Conservation (phyloP, 2,113 vertebrate genomes). For the Bambusicola thoracicus region DNA sequence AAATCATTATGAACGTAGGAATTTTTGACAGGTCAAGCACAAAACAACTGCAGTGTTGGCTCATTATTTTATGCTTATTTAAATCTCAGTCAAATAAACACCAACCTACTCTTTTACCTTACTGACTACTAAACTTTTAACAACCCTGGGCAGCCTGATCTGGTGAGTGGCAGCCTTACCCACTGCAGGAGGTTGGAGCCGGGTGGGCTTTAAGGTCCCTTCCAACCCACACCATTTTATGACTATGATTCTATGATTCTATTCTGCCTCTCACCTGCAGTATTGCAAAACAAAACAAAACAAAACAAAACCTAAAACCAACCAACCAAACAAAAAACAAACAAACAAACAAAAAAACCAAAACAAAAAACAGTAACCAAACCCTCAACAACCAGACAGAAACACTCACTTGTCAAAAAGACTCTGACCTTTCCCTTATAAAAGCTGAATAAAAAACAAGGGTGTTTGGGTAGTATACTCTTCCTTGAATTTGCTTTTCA, state of each 20-base stretch:
- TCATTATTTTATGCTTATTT: neutral
- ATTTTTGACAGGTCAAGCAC: neutral
- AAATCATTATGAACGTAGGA: neutral
- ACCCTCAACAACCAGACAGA: too few species aligned
- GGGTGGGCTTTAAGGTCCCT: too few species aligned
- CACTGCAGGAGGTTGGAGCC: too few species aligned
- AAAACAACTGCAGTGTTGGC: neutral
- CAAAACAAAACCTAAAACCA: too few species aligned
- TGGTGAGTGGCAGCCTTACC: too few species aligned
- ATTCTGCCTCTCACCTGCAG: neutral
- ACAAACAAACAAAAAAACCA: too few species aligned
- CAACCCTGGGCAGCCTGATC: too few species aligned
- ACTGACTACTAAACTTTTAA: neutral
- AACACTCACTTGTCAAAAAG: neutral
- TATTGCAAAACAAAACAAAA: too few species aligned
- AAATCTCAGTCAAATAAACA: neutral
- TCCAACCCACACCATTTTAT: too few species aligned
- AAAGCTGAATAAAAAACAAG: neutral
- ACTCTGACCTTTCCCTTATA: neutral
- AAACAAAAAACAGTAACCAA: too few species aligned
- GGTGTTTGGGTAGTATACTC: neutral
- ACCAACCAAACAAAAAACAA: too few species aligned
- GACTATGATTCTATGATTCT: too few species aligned
- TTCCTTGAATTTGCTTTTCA: neutral
- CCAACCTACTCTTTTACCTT: neutral